phyloP scores from a whole-genome alignment of 2,888 invertebrate genomes.

The Apoderus coryli region DNA sequence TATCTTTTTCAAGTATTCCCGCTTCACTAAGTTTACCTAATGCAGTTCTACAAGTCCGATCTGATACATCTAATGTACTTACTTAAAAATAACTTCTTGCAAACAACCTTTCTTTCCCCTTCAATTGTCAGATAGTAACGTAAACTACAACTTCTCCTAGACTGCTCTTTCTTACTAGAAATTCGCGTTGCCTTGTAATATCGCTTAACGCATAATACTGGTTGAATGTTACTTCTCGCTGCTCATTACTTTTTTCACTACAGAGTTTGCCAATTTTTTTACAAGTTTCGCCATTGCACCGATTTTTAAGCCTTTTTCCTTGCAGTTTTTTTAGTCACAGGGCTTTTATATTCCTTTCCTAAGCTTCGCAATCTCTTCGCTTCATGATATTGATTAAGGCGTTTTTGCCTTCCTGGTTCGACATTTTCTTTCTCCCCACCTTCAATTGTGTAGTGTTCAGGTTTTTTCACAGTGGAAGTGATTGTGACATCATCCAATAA shows the following conservation, averaged over 20 bases:
- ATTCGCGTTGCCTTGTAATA: background rate
- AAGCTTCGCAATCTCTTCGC: background rate
- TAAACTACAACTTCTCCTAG: background rate
- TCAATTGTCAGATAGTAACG: background rate
- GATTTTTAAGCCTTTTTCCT: background rate
- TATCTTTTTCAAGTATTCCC: slow-evolving; percentile 7
- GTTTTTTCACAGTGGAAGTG: background rate
- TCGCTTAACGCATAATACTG: background rate
- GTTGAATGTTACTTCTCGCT: background rate
- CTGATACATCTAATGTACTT: background rate
- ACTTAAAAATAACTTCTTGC: slow-evolving; percentile 2
- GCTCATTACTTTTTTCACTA: background rate
- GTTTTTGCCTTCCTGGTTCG: background rate
- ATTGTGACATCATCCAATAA: background rate
- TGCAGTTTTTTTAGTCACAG: background rate
- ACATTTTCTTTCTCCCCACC: background rate
- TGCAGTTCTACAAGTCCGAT: background rate
- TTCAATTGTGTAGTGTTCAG: background rate
- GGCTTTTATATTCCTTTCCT: slow-evolving; percentile 1
- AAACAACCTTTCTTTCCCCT: background rate
- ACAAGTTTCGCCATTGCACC: background rate
- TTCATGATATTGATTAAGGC: background rate
- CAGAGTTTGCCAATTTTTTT: background rate
- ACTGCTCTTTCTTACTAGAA: background rate
- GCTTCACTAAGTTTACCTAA: background rate